Evolutionary conservation across 30 jellyfish, hydroid and myxozoan species (phyloP).

Genomic region (Aurelia aurita complex sp. Pacific): DNA sequence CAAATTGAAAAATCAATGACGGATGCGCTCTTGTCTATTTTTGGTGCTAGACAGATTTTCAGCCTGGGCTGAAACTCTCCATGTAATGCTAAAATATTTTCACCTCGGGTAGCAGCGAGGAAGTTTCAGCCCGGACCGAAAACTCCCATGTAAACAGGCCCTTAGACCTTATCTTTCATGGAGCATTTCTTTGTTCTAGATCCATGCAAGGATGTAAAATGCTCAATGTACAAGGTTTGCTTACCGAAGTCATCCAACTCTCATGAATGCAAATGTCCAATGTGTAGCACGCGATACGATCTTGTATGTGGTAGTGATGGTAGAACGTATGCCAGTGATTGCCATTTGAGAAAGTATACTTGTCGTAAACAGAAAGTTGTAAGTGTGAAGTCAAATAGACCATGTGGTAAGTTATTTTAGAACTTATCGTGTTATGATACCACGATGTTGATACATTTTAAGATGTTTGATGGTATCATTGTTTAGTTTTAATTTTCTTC

Average conservation of each 20-base stretch:
- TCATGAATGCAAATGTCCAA: conserved; percentile 82
- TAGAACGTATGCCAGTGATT: conserved; percentile 82
- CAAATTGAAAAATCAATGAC: no score
- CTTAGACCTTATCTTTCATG: no score
- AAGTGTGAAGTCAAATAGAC: conserved; percentile 17
- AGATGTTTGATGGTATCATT: no score
- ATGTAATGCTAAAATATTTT: no score
- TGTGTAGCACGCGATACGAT: conserved; percentile 48
- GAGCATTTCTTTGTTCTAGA: conserved; percentile 33
- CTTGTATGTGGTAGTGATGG: conserved; percentile 80
- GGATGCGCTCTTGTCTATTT: no score
- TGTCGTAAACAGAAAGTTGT: conserved; percentile 37
- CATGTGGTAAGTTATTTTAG: conserved; percentile 68
- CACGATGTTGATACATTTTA: background rate
- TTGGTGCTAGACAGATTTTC: no score
- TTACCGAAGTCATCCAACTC: conserved; percentile 5
- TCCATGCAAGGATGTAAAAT: conserved; percentile 68
- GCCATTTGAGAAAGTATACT: conserved; percentile 65
- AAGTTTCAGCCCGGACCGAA: no score
- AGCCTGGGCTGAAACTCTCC: no score
- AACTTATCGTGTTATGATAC: background rate
- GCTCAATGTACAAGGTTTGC: conserved; percentile 62
- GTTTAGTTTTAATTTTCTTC: no score
- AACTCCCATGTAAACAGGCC: no score
- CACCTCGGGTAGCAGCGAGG: no score